Evolutionary conservation across 2,113 vertebrate species (phyloP), one percentile per base, ranked within the genome.

Genomic region (Forbesichthys papilliferus): DNA sequence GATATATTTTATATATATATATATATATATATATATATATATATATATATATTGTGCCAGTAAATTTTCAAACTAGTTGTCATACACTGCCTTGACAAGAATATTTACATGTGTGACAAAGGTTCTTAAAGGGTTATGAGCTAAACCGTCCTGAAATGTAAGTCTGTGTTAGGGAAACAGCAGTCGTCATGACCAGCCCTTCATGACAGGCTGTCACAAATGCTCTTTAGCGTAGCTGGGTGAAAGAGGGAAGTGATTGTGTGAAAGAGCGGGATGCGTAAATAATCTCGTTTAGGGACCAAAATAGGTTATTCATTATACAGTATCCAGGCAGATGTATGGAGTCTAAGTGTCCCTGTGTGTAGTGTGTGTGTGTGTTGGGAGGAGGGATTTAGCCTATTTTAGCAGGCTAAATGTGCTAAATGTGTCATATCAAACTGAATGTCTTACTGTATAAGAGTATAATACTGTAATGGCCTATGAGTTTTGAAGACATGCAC

Each of bases 271-370:
- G 57, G 69, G 46, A 80, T n/a, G 55, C 47, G 0, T 71, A 11
- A 78, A 69, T 73, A 68, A 79, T 83, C 56, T 66, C 68, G 48
- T 77, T 72, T 33, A 11, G n/a, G 27, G 11, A 77, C 60, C 33
- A 72, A 55, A 69, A 46, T 53, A 54, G 53, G 53, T 20, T 66
- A 48, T 67, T 78, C 60, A 77, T 68, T 71, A 68, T 68, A 66
- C 62, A 61, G 68, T 66, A 52, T 73, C 57, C 63, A 53, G 73
- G 78, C 53, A 68, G 73, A 66, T 48, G 55, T 64, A 16, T 52
- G 9, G 8, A 27, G 64, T 56, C 36, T 48, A 27, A 9, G 13
- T 14, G n/a, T 20, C 4, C 56, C 11, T 48, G 51, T 36, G 0
- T 70, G 56, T 16, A 20, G 51, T 65, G 27, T 61, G n/a, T 20